Conservation (phyloP, 2,888 invertebrate species). For the Drosophila tanythrix region DNA sequence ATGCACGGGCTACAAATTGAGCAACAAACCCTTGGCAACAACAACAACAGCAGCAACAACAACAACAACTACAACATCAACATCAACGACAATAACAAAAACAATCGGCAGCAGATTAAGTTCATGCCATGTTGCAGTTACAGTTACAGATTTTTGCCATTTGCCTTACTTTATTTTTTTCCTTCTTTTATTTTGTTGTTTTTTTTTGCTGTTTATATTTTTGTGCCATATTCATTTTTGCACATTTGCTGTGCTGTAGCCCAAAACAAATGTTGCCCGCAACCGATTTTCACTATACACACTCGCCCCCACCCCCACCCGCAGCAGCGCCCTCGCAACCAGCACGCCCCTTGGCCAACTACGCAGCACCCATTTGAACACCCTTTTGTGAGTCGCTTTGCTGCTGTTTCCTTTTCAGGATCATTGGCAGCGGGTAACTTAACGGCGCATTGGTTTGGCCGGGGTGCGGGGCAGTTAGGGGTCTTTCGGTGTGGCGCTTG, state of each 20-base stretch:
- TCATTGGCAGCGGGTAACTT: constrained; percentile 70
- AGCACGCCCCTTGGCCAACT: constrained; percentile 1
- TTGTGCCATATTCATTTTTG: constrained; percentile 69
- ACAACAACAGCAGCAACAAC: constrained; percentile 39
- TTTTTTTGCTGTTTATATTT: constrained; percentile 14
- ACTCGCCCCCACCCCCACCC: constrained; percentile 3
- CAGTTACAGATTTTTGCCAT: constrained; percentile 73
- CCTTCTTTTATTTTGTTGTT: constrained; percentile 23
- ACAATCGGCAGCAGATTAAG: constrained; percentile 77
- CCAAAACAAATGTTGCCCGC: constrained; percentile 76
- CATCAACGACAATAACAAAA: constrained; percentile 27
- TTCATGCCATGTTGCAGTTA: constrained; percentile 80
- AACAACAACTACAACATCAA: constrained; percentile 35
- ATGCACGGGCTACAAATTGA: constrained; percentile 64
- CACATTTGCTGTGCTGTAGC: constrained; percentile 68
- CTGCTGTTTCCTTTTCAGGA: constrained; percentile 72
- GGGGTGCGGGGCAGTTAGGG: neutral
- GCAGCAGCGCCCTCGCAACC: neutral
- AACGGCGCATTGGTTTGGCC: constrained; percentile 31
- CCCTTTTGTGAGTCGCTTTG: constrained; percentile 64
- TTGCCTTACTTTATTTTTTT: constrained; percentile 38
- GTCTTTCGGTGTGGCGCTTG: neutral
- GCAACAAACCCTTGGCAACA: constrained; percentile 64
- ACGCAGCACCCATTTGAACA: constrained; percentile 46
- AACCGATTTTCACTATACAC: constrained; percentile 67